Percentiles rank a stretch among this genome's conserved stretches.
These are phyloP conservation scores for Tetranychus truncatus DNA, from an alignment of 2,888 invertebrate species.

Conservation along the genomic window DNA sequence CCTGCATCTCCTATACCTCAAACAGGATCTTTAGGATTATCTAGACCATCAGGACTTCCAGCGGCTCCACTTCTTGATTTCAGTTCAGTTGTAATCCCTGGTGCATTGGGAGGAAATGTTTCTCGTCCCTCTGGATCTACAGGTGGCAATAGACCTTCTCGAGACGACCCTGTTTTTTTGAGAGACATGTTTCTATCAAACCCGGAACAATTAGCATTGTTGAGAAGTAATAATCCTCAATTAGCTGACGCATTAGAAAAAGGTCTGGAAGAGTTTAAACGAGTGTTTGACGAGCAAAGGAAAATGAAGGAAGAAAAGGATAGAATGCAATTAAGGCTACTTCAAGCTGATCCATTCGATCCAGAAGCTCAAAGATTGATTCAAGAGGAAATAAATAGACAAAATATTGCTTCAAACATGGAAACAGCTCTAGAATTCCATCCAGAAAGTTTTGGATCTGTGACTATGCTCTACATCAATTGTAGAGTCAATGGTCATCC, in stretches of 20 bases:
- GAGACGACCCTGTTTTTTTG: slow-evolving; percentile 60
- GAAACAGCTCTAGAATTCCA: slow-evolving; percentile 96
- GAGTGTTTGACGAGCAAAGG: slow-evolving; percentile 62
- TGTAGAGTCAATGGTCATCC: slow-evolving; percentile 89
- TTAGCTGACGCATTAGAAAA: slow-evolving; percentile 74
- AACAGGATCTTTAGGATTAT: background rate
- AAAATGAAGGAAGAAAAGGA: slow-evolving; percentile 61
- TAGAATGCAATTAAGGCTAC: slow-evolving; percentile 61
- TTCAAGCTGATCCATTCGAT: slow-evolving; percentile 86
- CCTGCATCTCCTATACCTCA: background rate
- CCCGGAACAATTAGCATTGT: slow-evolving; percentile 68
- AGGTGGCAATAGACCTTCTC: slow-evolving; percentile 29
- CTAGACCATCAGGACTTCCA: background rate
- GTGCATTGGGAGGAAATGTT: background rate
- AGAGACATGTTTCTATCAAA: slow-evolving; percentile 68
- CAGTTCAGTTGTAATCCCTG: background rate
- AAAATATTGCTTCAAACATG: slow-evolving; percentile 95
- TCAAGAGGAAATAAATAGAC: slow-evolving; percentile 68
- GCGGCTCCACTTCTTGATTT: background rate
- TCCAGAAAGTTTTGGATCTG: slow-evolving; percentile 93
- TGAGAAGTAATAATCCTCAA: slow-evolving; percentile 80
- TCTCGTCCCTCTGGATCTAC: background rate
- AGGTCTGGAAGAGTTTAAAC: slow-evolving; percentile 58
- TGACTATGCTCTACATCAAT: slow-evolving; percentile 91
- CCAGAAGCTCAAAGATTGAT: slow-evolving; percentile 83